These are phyloP conservation scores for Zenarchopterus dispar DNA, from an alignment of 2,797 vertebrate genomes.

Conservation along the genomic window DNA sequence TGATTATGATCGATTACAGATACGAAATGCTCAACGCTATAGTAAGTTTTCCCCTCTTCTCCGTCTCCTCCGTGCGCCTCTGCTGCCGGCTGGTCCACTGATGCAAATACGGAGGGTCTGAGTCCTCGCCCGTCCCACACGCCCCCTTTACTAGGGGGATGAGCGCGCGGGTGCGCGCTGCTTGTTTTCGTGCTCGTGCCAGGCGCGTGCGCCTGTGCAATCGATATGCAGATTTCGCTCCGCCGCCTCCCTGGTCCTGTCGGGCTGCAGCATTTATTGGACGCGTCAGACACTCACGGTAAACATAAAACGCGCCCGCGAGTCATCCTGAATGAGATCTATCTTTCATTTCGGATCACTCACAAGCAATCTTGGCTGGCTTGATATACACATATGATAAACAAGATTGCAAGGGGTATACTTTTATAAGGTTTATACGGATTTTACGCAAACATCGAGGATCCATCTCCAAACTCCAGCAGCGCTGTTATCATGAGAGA, in stretches of 20 bases:
- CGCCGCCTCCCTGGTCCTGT: conserved; percentile 19
- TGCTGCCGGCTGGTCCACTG: conserved; percentile 51
- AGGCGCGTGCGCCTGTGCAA: conserved; percentile 32
- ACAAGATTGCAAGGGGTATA: background rate
- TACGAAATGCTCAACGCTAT: conserved; percentile 2
- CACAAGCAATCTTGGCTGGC: background rate
- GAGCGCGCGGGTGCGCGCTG: conserved; percentile 44
- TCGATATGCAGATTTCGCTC: conserved; percentile 60
- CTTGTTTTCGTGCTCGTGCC: conserved; percentile 2
- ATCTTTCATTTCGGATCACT: conserved; percentile 8
- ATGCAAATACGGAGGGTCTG: conserved; percentile 61
- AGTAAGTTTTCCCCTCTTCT: conserved; percentile 49
- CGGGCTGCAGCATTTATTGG: conserved; percentile 32
- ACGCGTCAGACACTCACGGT: conserved; percentile 32
- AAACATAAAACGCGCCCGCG: conserved; percentile 4
- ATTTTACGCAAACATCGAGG: background rate
- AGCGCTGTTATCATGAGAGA: background rate
- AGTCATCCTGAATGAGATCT: conserved; percentile 18
- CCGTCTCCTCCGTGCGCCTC: conserved; percentile 47
- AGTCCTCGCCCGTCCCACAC: conserved; percentile 66
- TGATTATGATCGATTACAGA: background rate
- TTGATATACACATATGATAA: background rate
- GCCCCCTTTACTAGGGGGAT: conserved; percentile 67
- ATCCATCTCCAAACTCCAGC: background rate
- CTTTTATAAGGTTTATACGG: conserved; percentile 2